Base-by-base conservation (phyloP, 2,888 invertebrate species). In the Apamea anceps region DNA sequence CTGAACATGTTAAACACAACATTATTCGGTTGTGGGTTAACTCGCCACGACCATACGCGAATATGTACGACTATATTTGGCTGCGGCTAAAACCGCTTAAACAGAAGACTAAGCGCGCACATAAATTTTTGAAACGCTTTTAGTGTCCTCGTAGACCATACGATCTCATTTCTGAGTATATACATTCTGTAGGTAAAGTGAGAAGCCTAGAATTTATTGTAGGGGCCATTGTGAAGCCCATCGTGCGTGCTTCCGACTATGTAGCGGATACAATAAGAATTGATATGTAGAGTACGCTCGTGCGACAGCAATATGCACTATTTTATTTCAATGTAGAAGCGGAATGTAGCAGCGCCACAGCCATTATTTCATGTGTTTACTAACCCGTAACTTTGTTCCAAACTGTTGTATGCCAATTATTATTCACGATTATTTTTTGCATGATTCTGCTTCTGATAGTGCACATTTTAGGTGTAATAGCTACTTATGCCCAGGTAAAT, bases 201-300 rank as follows among this genome's bases (percentile, higher is more conserved):
- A 78, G 83, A 79, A 84, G 81, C 51, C 73, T 81, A 84, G 85
- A 84, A 89, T 88, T 90, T 84, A 89, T 82, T 83, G 80, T 83
- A 72, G 70, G 32, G 63, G 72, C 86, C 77, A 89, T 91, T 89
- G 88, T 89, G 84, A 81, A 74, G 84, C 77, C 82, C 83, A 82
- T 88, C 86, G 85, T 90, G 89, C 89, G 91, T 89, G 90, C 86
- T 90, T 91, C 91, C 92, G 88, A 83, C 84, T 88, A 89, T 88
- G 80, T 71, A 83, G 70, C 83, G 87, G 87, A 86, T 86, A 90
- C 91, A 91, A 91, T 91, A 91, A 89, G 88, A 91, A 91, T 89
- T 90, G 88, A 91, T 92, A 91, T 90, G 90, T 89, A 84, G 81
- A 75, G 85, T 75, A 77, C 84, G 87, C 84, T 86, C 85, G 79